phyloP scores from a whole-genome alignment of 2,797 vertebrate genomes.

The Pitangus sulphuratus region DNA sequence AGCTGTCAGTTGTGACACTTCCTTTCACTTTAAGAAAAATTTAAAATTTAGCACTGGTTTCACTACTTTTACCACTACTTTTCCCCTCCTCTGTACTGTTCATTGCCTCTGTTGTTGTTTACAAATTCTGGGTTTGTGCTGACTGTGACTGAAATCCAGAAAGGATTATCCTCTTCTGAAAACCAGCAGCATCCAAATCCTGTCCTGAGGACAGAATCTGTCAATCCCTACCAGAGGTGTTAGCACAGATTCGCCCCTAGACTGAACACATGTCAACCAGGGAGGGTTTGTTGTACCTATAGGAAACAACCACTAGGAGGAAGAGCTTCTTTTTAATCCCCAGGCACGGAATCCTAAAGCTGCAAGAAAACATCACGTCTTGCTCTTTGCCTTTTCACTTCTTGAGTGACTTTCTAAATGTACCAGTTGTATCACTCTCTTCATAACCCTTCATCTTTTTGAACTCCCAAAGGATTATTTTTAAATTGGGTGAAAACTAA shows the following conservation, averaged over 20 bases:
- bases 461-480: not conserved
- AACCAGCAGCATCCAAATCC: not conserved
- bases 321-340: not conserved
- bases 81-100: not conserved
- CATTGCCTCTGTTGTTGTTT: not conserved
- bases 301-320: fast-evolving
- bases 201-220: not conserved
- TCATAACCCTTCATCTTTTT: not conserved
- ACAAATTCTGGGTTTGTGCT: not conserved
- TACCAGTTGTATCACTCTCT: not conserved
- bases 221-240: not conserved
- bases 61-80: not conserved
- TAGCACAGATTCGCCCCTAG: not conserved
- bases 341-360: not conserved
- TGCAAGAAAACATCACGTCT: not conserved
- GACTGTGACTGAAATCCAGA: not conserved
- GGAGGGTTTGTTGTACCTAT: not conserved
- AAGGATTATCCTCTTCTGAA: not conserved
- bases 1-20: not conserved
- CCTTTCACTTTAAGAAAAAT: not conserved
- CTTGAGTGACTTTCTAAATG: fast-evolving
- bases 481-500: not conserved
- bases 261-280: fast-evolving
- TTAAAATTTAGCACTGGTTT: not conserved
- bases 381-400: not conserved